Conservation (phyloP, 2,113 vertebrate species). For the Malurus melanocephalus region DNA sequence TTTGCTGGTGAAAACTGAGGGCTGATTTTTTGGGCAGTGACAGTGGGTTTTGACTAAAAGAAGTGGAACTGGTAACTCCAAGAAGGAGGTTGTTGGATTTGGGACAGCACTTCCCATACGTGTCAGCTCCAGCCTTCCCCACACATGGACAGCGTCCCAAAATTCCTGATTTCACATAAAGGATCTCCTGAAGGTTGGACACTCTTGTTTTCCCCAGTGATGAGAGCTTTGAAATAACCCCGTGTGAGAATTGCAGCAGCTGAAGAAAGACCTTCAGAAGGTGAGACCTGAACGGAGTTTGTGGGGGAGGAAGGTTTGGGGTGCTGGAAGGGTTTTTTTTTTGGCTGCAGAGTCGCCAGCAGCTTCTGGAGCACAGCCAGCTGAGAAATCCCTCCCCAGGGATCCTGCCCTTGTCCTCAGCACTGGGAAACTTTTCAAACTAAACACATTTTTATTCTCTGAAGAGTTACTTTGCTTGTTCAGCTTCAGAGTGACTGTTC, state of each 20-base stretch:
- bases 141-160: background rate
- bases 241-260: background rate
- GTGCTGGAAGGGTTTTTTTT: background rate
- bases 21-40: background rate
- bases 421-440: background rate
- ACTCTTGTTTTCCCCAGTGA: background rate
- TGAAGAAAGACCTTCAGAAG: background rate
- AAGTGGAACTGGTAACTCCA: rapidly evolving
- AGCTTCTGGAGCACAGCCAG: background rate
- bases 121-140: background rate
- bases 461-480: background rate
- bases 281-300: background rate
- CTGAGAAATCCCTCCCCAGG: background rate
- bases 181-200: background rate
- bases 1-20: background rate
- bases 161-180: background rate
- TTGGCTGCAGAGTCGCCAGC: background rate
- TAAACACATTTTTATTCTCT: background rate
- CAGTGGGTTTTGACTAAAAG: background rate
- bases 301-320: background rate
- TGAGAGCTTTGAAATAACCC: background rate
- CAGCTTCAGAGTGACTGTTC: background rate
- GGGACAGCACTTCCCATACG: background rate
- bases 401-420: background rate
- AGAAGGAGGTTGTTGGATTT: background rate